Evolutionary conservation across 2,113 vertebrate genomes (phyloP), one percentile per base, ranked within the genome.

Genomic region (Hippopotamus amphibius): DNA sequence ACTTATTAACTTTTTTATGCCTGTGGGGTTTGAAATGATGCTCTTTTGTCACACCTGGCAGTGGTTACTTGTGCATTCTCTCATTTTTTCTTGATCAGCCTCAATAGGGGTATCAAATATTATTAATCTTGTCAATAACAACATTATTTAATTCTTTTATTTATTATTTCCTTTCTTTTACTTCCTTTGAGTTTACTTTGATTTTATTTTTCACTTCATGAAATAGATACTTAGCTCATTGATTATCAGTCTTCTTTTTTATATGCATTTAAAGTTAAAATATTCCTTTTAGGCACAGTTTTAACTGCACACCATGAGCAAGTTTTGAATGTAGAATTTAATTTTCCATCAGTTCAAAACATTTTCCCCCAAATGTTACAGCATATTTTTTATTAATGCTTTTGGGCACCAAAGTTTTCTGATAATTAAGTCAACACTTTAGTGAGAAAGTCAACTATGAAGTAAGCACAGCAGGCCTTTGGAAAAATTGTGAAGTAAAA

Each of bases 371-470:
- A 76, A 17, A 41, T 57, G 9, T 65, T 89, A 69, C 11, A 66
- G 16, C 41, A 55, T 66, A 82, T 83, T 90, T 77, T 68, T 80
- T 61, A 79, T 93, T 53, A 86, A 66, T 90, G 57, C 33, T 79
- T 92, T 93, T 28, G 19, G 21, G 33, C 41, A 43, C 26, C 55
- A 66, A 59, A 3, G 1, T 68, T 88, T 88, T 96, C 68, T 96
- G 22, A n/a, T 90, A 59, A 8, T 66, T 46, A 97, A 91, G 53
- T 91, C 55, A 93, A 37, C n/a, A 86, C 22, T 81, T 63, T 57
- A 85, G 24, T 80, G 43, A 15, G 5, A 26, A 85, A 82, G n/a
- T 48, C n/a, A 69, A 14, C 55, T 48, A 30, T 66, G 26, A 41
- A 77, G 3, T 46, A 83, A 83, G 50, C 63, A 68, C 10, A 10